phyloP scores from a whole-genome alignment of 2,888 invertebrate species.

The Apocheima hispidaria region DNA sequence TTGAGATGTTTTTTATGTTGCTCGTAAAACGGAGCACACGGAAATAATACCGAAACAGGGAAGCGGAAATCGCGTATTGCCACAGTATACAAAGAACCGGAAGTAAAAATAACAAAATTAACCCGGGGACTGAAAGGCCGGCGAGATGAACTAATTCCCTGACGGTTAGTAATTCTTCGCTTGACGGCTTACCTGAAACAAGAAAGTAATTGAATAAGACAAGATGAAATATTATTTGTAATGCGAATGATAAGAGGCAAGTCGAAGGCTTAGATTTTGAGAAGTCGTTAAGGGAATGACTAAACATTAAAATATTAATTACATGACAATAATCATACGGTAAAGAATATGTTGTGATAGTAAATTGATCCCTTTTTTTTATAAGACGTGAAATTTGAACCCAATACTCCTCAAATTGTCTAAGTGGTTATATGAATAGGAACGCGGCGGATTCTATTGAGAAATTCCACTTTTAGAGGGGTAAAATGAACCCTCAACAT shows the following conservation, averaged over 20 bases:
- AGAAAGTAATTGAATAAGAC: conserved; percentile 41
- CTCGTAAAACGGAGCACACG: conserved; percentile 70
- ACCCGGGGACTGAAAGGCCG: conserved; percentile 28
- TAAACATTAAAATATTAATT: too few species aligned
- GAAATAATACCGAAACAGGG: conserved; percentile 62
- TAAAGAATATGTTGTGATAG: too few species aligned
- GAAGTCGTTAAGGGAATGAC: too few species aligned
- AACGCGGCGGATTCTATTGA: too few species aligned
- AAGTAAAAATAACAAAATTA: conserved; percentile 58
- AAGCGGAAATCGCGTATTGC: conserved; percentile 63
- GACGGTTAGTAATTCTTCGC: conserved; percentile 33
- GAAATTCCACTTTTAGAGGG: too few species aligned
- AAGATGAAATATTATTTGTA: conserved; percentile 12
- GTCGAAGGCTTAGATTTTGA: too few species aligned
- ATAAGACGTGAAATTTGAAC: too few species aligned
- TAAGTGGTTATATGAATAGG: too few species aligned
- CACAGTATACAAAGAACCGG: conserved; percentile 56
- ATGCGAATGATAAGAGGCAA: neutral
- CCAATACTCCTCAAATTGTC: too few species aligned
- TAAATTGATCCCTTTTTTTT: too few species aligned
- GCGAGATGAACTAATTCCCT: conserved; percentile 36
- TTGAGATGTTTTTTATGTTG: conserved; percentile 70
- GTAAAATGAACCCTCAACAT: too few species aligned
- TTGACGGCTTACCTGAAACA: conserved; percentile 48
- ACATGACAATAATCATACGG: too few species aligned